These are phyloP conservation scores for Plecotus auritus DNA, from an alignment of 2,113 vertebrate genomes.

Conservation along the genomic window DNA sequence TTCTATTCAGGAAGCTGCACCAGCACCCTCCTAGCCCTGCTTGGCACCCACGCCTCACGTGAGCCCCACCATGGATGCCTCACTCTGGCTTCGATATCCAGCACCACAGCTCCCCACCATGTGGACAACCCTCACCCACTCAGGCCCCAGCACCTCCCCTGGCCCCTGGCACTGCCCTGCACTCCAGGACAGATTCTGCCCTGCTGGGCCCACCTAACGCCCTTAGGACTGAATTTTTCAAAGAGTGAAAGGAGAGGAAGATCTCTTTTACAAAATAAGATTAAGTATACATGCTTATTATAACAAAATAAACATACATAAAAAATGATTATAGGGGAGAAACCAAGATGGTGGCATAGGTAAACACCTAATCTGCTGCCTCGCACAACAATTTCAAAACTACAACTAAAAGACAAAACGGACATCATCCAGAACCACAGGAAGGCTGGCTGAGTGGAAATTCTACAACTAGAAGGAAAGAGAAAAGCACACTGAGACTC, in stretches of 20 bases:
- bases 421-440: too few relatives aligned
- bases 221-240: not conserved
- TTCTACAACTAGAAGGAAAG: too few relatives aligned
- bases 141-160: not conserved
- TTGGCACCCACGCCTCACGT: not conserved
- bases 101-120: rapidly evolving
- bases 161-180: not conserved
- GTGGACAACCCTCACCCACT: rapidly evolving
- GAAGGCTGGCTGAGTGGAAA: too few relatives aligned
- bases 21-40: rapidly evolving
- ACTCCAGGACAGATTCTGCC: not conserved
- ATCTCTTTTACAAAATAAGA: not conserved
- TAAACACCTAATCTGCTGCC: too few relatives aligned
- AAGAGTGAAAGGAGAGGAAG: not conserved
- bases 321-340: not conserved
- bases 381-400: too few relatives aligned
- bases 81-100: not conserved
- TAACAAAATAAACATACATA: not conserved
- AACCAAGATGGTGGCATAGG: too few relatives aligned
- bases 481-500: too few relatives aligned
- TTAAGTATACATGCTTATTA: not conserved
- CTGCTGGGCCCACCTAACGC: rapidly evolving
- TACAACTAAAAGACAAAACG: too few relatives aligned
- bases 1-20: not conserved
- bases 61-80: not conserved